Percentiles rank a stretch among this genome's conserved stretches.
phyloP scores from a whole-genome alignment of 92 coral and sea anemone genomes.

The Plumapathes pennacea region DNA sequence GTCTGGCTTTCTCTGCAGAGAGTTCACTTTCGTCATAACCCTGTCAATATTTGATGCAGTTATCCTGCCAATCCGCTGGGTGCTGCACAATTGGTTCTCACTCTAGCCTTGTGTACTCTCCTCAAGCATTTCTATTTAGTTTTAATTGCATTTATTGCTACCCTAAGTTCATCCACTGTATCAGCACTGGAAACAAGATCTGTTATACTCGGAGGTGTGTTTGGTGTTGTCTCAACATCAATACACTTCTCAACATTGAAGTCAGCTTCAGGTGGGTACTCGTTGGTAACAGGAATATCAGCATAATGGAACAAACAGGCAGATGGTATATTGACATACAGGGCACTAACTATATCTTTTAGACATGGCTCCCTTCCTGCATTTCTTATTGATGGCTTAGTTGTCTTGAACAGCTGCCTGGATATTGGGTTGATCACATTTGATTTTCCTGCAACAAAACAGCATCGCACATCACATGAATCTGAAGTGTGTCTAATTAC shows the following conservation, averaged over 20 bases:
- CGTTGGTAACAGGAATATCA: conserved; percentile 12
- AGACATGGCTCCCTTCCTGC: conserved; percentile 21
- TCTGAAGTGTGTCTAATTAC: no score
- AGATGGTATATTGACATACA: conserved; percentile 35
- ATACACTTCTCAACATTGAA: conserved; percentile 43
- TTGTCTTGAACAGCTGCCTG: not conserved
- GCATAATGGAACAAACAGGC: conserved; percentile 49
- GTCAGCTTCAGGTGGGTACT: conserved; percentile 64
- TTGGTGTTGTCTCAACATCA: conserved; percentile 42
- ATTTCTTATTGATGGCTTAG: not conserved
- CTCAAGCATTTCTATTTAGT: no score
- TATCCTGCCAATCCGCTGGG: conserved; percentile 53
- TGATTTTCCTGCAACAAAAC: no score
- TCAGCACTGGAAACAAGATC: conserved; percentile 32
- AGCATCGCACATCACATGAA: no score
- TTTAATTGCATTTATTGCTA: no score
- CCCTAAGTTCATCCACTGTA: conserved; percentile 37
- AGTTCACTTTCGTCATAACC: conserved; percentile 47
- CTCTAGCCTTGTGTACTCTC: conserved; percentile 33
- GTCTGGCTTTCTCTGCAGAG: conserved; percentile 9
- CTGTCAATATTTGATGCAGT: conserved; percentile 54
- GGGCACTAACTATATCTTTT: conserved; percentile 24
- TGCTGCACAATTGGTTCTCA: conserved; percentile 34
- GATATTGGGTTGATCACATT: not conserved
- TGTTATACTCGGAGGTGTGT: conserved; percentile 41